Evolutionary conservation across 2,888 invertebrate species (phyloP), one percentile per base, ranked within the genome.

Genomic region (Empis stercorea): DNA sequence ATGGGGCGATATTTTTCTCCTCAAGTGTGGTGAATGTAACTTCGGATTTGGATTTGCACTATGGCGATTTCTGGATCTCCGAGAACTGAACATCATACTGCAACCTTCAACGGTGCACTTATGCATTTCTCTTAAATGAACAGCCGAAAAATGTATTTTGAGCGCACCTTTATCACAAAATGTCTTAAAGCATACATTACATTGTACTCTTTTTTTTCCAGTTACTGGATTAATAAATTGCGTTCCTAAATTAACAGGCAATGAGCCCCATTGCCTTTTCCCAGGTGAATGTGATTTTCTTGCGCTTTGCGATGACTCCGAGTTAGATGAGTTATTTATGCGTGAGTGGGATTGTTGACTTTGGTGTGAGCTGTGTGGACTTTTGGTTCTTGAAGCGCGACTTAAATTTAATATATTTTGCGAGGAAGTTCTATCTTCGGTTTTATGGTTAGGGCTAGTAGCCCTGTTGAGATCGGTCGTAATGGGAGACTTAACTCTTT

Each of bases 131-230:
- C 96, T 81, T 50, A 97, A 72, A 66, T 99, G 99, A 10, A 99
- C 99, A 0, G 99, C 99, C 44, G 95, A 95, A 65, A 96, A 97
- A 68, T 99, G 99, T 9, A 99, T 99, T 72, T 99, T 99, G 20
- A 99, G 75, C 1, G 99, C 99, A 51, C 97, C 99, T 73, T 99
- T 99, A 74, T 99, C 99, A 76, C 99, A 99, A 73, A 99, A 99
- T 14, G 97, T 97, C 73, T 99, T 99, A 51, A 95, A 73, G 66
- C 99, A 99, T 38, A 95, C 94, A 60, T 95, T 93, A 70, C 99
- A 99, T 66, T 96, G 92, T 4, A 97, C 96, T 54, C 97, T 79
- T 64, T 95, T 95, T 71, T 97, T 97, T 0, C 92, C 92, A 1
- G 92, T 92, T 1, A 88, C 82, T 2, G 92, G 92, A 63, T 92